Evolutionary conservation across 2,113 vertebrate species (phyloP).

Genomic region (Aleadryas rufinucha): DNA sequence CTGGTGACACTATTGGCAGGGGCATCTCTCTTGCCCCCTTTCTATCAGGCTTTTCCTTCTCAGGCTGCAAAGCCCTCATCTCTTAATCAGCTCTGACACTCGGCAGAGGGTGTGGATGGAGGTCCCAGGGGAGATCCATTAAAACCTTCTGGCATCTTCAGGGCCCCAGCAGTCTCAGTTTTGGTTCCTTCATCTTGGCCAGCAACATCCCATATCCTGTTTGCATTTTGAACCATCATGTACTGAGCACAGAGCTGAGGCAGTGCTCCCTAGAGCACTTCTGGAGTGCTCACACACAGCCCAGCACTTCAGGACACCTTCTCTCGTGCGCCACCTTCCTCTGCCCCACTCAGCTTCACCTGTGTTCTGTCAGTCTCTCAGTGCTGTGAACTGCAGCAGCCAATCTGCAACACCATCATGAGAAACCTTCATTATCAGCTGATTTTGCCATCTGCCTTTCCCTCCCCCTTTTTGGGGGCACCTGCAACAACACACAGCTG

Average conservation of each 20-base stretch:
- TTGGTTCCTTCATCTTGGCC: neutral
- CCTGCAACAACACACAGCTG: neutral
- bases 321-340: neutral
- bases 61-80: neutral
- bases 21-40: neutral
- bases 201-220: neutral
- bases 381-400: neutral
- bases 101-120: neutral
- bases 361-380: neutral
- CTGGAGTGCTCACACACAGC: neutral
- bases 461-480: neutral
- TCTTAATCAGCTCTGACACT: neutral
- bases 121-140: neutral
- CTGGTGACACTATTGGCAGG: neutral
- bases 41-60: neutral
- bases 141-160: neutral
- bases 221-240: neutral
- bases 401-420: neutral
- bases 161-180: neutral
- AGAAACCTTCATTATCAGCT: neutral
- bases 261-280: fast-evolving
- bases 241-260: neutral
- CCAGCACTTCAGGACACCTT: neutral
- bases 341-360: neutral
- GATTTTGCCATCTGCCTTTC: neutral